phyloP scores from a whole-genome alignment of 2,797 vertebrate species.

The Neomorphus geoffroyi region DNA sequence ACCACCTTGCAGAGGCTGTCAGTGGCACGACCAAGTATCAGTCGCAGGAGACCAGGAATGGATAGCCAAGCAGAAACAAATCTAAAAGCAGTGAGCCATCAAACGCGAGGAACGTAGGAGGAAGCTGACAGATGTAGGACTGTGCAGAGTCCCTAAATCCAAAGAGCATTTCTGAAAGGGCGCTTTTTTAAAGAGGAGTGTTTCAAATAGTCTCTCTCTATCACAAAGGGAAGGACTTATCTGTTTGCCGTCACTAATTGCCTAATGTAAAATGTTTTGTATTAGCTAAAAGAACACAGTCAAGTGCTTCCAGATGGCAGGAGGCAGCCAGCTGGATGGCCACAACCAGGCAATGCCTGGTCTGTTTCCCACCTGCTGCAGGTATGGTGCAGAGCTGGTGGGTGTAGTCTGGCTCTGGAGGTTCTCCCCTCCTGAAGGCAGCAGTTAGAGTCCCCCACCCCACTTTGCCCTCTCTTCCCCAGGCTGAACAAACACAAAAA shows the following conservation, averaged over 20 bases:
- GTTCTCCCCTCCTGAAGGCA: background rate
- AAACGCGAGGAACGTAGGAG: background rate
- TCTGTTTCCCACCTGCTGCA: background rate
- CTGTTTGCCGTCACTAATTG: background rate
- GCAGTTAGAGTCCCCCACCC: rapidly evolving
- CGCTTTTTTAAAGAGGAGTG: background rate
- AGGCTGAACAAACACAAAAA: background rate
- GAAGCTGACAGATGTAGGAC: slow-evolving; percentile 60
- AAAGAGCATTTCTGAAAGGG: slow-evolving; percentile 11
- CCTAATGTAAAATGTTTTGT: background rate
- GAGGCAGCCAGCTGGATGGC: background rate
- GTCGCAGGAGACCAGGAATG: background rate
- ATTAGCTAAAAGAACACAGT: background rate
- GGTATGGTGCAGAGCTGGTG: rapidly evolving
- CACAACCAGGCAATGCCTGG: rapidly evolving
- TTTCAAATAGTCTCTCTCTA: background rate
- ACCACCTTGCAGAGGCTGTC: slow-evolving; percentile 33
- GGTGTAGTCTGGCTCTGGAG: background rate
- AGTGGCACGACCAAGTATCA: slow-evolving; percentile 14
- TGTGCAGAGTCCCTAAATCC: slow-evolving; percentile 43
- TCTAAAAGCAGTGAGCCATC: slow-evolving; percentile 52
- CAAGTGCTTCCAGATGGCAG: background rate
- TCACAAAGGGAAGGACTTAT: background rate
- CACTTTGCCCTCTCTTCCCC: background rate
- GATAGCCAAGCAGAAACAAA: slow-evolving; percentile 52